phyloP scores from a whole-genome alignment of 2,797 vertebrate species.

The Etheostoma perlongum region DNA sequence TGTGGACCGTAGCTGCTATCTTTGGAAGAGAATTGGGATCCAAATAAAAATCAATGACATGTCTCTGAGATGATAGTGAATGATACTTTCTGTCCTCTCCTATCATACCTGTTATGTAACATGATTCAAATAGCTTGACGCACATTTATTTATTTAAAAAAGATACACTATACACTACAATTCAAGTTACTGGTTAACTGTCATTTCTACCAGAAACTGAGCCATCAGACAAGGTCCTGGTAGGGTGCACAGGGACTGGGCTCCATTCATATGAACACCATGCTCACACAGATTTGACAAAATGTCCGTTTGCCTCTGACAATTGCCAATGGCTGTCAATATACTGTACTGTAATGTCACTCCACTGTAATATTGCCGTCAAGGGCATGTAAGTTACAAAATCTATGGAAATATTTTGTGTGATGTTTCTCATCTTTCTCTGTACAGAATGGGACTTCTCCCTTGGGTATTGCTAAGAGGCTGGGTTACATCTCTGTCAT shows the following conservation, averaged over 20 bases:
- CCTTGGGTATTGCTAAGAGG: slow-evolving; percentile 94
- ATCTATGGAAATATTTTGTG: neutral
- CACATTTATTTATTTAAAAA: neutral
- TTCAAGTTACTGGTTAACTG: neutral
- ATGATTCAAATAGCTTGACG: neutral
- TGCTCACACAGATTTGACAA: neutral
- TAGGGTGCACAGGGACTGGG: neutral
- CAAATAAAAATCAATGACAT: neutral
- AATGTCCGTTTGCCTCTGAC: neutral
- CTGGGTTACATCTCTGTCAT: slow-evolving; percentile 98
- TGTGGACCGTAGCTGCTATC: too few relatives aligned
- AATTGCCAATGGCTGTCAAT: neutral
- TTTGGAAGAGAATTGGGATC: too few relatives aligned
- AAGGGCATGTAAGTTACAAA: neutral
- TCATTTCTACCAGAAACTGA: neutral
- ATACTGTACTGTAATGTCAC: neutral
- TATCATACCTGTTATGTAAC: neutral
- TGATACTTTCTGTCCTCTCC: neutral
- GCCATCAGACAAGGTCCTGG: neutral
- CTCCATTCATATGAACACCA: neutral
- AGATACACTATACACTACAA: neutral
- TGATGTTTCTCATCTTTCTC: slow-evolving; percentile 30
- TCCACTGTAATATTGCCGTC: neutral
- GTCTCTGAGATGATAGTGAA: neutral
- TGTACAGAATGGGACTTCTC: slow-evolving; percentile 92